phyloP scores from a whole-genome alignment of 2,797 vertebrate genomes.

The Rachycentron canadum region DNA sequence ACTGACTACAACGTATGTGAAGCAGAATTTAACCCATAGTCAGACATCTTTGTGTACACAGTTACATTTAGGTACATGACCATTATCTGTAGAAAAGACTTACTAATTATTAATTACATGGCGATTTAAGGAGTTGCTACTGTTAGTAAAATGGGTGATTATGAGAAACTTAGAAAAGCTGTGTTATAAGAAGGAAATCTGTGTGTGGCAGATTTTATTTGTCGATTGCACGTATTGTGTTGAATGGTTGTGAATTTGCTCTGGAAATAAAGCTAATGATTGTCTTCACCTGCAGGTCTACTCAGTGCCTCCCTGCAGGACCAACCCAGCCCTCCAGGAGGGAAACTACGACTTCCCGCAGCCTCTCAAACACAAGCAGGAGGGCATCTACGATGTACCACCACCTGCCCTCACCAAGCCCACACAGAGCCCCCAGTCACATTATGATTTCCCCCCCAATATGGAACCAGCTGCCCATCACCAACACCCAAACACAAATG shows the following conservation, averaged over 20 bases:
- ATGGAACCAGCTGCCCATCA: constrained; percentile 59
- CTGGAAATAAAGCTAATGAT: neutral
- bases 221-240: neutral
- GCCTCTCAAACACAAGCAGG: constrained; percentile 85
- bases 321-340: constrained; percentile 80
- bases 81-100: too few relatives aligned
- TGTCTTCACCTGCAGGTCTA: constrained; percentile 73
- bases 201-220: too few relatives aligned
- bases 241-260: neutral
- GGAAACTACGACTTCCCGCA: constrained; percentile 91
- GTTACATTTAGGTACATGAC: too few relatives aligned
- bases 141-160: too few relatives aligned
- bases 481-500: constrained; percentile 44
- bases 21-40: too few relatives aligned
- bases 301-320: constrained; percentile 81
- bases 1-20: too few relatives aligned
- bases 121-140: too few relatives aligned
- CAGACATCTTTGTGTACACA: too few relatives aligned
- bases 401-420: constrained; percentile 85
- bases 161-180: too few relatives aligned
- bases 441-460: constrained; percentile 81
- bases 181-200: too few relatives aligned
- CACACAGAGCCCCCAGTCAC: constrained; percentile 76
- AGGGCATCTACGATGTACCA: constrained; percentile 93
- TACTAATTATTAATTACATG: too few relatives aligned